Percentiles rank a stretch among this genome's conserved stretches.
Conservation (phyloP, 2,797 vertebrate genomes). For the Pangasius larnaudii region DNA sequence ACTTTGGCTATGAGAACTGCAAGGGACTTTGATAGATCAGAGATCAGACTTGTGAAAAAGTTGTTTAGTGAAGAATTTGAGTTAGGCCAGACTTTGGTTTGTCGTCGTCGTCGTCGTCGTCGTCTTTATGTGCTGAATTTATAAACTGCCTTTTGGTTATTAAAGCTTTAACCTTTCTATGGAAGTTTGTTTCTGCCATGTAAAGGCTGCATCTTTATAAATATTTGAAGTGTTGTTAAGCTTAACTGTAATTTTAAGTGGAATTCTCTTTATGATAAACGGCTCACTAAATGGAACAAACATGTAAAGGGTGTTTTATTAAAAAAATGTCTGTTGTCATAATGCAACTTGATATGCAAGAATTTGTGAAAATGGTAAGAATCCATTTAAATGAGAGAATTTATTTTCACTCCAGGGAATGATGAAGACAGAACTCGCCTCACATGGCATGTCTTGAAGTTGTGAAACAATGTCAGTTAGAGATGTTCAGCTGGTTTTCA, state of each 20-base stretch:
- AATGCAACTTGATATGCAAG: not conserved
- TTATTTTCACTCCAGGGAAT: not conserved
- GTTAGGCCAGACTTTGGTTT: not conserved
- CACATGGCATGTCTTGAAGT: not conserved
- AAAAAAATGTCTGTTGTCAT: no score
- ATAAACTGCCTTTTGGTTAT: not conserved
- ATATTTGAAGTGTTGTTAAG: not conserved
- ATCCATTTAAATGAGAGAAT: not conserved
- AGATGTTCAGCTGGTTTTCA: not conserved
- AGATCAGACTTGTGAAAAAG: not conserved
- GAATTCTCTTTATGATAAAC: not conserved
- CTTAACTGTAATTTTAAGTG: not conserved
- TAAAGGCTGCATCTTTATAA: not conserved
- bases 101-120: not conserved
- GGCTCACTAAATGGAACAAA: no score
- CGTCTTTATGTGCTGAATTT: not conserved
- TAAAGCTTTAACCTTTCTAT: not conserved
- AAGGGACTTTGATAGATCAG: not conserved
- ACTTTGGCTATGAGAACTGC: not conserved
- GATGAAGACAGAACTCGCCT: not conserved
- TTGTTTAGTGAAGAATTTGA: not conserved
- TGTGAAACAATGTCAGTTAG: not conserved
- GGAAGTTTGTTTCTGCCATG: not conserved
- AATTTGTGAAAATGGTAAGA: not conserved
- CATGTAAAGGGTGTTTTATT: no score